Evolutionary conservation across 1,140 invertebrate genomes (phyloP).

Genomic region (Armadillidium nasatum): DNA sequence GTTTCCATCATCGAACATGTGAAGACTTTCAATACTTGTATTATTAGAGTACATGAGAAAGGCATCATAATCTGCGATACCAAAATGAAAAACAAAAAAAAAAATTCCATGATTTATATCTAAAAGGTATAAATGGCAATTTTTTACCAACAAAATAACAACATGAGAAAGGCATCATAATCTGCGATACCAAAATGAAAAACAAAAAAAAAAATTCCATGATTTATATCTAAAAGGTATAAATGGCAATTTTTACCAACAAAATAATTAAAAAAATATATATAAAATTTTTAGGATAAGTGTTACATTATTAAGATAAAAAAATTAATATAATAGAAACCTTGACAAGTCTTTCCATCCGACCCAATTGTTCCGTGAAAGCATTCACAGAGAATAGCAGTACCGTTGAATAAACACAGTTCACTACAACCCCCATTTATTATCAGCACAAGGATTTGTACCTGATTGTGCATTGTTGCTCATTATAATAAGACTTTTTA

Average conservation of each 20-base stretch:
- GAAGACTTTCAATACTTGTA: slow-evolving; percentile 67
- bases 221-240: too few relatives aligned
- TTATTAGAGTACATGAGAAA: slow-evolving; percentile 72
- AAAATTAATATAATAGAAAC: slow-evolving; percentile 44
- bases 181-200: slow-evolving; percentile 47
- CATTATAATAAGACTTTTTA: slow-evolving; percentile 62
- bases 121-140: too few relatives aligned
- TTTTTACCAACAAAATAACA: too few relatives aligned
- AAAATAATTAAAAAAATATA: slow-evolving; percentile 60
- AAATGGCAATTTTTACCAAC: too few relatives aligned
- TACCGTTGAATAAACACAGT: slow-evolving; percentile 72
- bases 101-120: too few relatives aligned
- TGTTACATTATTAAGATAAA: not conserved
- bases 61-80: slow-evolving; percentile 58
- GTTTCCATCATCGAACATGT: slow-evolving; percentile 63
- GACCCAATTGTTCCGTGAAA: slow-evolving; percentile 64
- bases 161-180: slow-evolving; percentile 70
- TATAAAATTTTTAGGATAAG: slow-evolving; percentile 49
- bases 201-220: too few relatives aligned
- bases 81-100: too few relatives aligned
- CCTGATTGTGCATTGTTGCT: slow-evolving; percentile 43
- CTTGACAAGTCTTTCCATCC: slow-evolving; percentile 61
- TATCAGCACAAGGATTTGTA: slow-evolving; percentile 55
- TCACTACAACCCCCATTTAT: slow-evolving; percentile 74
- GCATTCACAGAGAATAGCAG: slow-evolving; percentile 63